These are phyloP conservation scores for Rugalucina vietnamica DNA, from an alignment of 2,888 invertebrate species.

Conservation along the genomic window DNA sequence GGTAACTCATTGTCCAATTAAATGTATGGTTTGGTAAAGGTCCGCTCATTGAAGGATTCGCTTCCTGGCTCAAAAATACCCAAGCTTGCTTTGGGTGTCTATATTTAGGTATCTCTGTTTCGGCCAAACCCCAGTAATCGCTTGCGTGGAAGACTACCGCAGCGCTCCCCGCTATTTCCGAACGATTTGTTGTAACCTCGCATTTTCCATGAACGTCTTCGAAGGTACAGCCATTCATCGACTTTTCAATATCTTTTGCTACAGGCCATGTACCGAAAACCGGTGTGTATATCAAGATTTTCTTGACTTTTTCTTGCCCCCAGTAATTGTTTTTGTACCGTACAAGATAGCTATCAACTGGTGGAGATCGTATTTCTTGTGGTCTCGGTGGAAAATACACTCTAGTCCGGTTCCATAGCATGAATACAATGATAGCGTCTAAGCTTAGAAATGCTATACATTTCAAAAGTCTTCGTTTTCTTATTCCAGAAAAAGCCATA, in stretches of 20 bases:
- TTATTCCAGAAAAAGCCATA: not conserved
- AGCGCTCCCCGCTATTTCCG: slow-evolving; percentile 58
- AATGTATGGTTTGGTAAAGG: slow-evolving; percentile 59
- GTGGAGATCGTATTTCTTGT: not conserved
- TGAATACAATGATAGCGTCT: not conserved
- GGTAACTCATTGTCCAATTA: slow-evolving; percentile 74
- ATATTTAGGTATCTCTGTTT: slow-evolving; percentile 54
- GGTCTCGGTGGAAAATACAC: not conserved
- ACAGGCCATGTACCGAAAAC: slow-evolving; percentile 45
- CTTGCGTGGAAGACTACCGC: slow-evolving; percentile 71
- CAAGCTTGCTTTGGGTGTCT: slow-evolving; percentile 68
- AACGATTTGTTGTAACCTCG: slow-evolving; percentile 57
- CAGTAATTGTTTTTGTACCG: slow-evolving; percentile 42
- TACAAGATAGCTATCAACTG: slow-evolving; percentile 29
- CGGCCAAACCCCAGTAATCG: slow-evolving; percentile 59
- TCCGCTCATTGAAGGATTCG: slow-evolving; percentile 63
- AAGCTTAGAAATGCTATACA: not conserved
- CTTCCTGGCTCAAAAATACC: slow-evolving; percentile 69
- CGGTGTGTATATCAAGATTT: slow-evolving; percentile 46
- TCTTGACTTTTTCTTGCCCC: slow-evolving; percentile 27
- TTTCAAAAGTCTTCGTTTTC: not conserved
- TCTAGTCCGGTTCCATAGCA: not conserved
- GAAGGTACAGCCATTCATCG: not conserved
- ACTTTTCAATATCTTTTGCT: slow-evolving; percentile 22
- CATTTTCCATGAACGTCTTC: slow-evolving; percentile 22